Conservation (phyloP, 1,140 invertebrate species). For the Drosophila insularis region DNA sequence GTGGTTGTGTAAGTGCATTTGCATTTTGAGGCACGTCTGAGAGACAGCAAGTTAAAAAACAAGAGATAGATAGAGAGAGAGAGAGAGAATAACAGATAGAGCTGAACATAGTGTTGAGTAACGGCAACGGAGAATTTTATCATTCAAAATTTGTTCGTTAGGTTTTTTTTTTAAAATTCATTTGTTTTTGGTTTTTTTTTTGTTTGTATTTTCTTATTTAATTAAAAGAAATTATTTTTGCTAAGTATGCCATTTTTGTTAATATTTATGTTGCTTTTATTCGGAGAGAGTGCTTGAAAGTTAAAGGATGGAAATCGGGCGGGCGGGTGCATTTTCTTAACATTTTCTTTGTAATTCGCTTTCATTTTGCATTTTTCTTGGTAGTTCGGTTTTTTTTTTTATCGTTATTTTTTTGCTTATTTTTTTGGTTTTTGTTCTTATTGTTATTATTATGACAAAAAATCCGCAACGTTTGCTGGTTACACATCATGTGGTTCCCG, state of each 20-base stretch:
- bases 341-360: conserved; percentile 3
- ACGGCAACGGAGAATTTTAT: neutral
- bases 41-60: neutral
- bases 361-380: conserved; percentile 8
- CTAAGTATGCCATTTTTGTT: neutral
- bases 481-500: neutral
- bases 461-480: conserved; percentile 66
- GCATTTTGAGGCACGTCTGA: conserved; percentile 47
- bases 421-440: neutral
- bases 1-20: conserved; percentile 34
- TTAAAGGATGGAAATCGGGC: conserved; percentile 7
- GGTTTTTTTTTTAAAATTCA: too few relatives aligned
- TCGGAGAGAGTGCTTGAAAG: neutral
- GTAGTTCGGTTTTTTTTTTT: conserved; percentile 5
- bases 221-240: conserved; percentile 38
- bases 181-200: too few relatives aligned
- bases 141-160: too few relatives aligned
- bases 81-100: neutral
- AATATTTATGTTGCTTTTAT: neutral
- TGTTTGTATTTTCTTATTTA: conserved; percentile 17
- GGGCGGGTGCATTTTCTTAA: conserved; percentile 22
- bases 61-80: conserved; percentile 10
- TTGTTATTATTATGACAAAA: conserved; percentile 52
- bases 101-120: neutral
- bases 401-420: neutral